Evolutionary conservation across 2,797 vertebrate species (phyloP).

Genomic region (Sebastes diploproa): DNA sequence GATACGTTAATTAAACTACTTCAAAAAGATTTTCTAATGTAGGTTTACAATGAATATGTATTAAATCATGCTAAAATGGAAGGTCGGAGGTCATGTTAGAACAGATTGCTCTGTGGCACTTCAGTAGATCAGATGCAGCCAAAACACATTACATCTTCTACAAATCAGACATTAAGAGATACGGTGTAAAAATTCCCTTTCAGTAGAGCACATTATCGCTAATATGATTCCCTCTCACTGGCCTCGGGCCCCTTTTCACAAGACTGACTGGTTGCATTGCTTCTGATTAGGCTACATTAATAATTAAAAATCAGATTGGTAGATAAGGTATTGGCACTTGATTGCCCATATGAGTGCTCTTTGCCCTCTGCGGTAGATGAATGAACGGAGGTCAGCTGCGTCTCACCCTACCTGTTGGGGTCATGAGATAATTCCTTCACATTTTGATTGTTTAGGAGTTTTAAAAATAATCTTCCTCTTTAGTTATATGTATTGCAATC

Average conservation of each 20-base stretch:
- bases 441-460: not conserved
- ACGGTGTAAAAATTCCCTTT: not conserved
- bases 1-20: not conserved
- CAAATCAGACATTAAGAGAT: not conserved
- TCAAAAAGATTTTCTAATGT: not conserved
- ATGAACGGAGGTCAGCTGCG: conserved; percentile 13
- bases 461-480: not conserved
- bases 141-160: not conserved
- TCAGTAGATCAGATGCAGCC: not conserved
- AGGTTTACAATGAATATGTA: not conserved
- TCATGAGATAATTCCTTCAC: not conserved
- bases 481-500: not conserved
- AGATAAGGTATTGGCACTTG: conserved; percentile 3
- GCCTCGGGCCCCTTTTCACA: not conserved
- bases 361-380: conserved; percentile 1
- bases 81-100: not conserved
- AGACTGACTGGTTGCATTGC: not conserved
- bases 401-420: not conserved
- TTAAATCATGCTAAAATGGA: not conserved
- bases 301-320: conserved; percentile 3
- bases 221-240: not conserved
- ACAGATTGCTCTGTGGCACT: not conserved
- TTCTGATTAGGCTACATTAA: not conserved
- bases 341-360: not conserved
- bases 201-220: not conserved